Conservation (phyloP, 53 echinoderm and acorn worm species). For the Astropecten irregularis region DNA sequence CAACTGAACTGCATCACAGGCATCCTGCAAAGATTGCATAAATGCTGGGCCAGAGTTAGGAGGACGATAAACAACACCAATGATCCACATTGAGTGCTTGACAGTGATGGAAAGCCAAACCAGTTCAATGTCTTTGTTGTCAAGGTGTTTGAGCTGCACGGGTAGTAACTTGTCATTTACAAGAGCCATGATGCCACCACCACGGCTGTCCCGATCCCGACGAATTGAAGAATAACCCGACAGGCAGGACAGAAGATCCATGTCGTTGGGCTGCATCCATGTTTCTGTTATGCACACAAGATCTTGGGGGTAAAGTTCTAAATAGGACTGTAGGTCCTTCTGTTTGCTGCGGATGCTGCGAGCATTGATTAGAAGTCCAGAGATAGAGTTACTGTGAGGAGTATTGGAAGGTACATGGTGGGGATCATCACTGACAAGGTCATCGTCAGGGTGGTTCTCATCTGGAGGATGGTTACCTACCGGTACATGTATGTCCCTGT, state of each 20-base stretch:
- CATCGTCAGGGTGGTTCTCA: no score
- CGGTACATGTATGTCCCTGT: background rate
- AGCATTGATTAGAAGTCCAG: background rate
- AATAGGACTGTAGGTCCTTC: background rate
- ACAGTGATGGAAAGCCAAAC: no score
- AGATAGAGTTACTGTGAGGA: no score
- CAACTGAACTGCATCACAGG: no score
- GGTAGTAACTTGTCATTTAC: background rate
- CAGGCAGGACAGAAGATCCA: background rate
- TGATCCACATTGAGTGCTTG: background rate
- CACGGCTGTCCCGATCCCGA: background rate
- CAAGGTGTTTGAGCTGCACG: background rate
- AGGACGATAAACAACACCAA: no score
- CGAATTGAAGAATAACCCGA: background rate
- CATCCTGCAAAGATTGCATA: no score
- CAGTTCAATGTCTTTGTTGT: slow-evolving; percentile 8
- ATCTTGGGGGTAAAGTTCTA: background rate
- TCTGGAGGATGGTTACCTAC: background rate
- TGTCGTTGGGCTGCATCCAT: background rate
- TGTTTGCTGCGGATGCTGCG: no score
- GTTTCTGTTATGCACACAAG: no score
- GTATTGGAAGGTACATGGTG: no score
- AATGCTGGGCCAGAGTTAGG: no score
- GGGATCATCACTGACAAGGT: no score
- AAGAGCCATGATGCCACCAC: background rate